A percentile compares a stretch with the other conserved stretches of the same genome.
Evolutionary conservation across 2,113 vertebrate species (phyloP).

Genomic region (Platycercus adscitus): DNA sequence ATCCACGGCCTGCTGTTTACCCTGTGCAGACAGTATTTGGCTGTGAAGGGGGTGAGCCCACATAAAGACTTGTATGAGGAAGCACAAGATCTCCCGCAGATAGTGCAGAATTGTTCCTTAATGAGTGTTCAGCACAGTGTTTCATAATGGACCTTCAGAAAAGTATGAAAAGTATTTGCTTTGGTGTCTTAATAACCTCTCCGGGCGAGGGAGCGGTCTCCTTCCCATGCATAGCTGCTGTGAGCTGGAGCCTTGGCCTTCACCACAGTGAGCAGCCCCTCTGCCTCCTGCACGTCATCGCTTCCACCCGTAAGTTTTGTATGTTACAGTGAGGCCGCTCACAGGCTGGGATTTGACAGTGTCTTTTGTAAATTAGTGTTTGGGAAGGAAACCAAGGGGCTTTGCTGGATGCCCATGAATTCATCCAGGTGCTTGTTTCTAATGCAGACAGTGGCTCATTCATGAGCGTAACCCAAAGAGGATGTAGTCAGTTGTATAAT

Average conservation of each 20-base stretch:
- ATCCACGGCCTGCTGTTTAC: neutral
- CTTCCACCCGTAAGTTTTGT: neutral
- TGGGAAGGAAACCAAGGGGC: slow-evolving; percentile 49
- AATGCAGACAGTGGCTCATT: slow-evolving; percentile 9
- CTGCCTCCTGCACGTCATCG: neutral
- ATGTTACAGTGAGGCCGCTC: neutral
- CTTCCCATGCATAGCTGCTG: accelerated
- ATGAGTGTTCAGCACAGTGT: neutral
- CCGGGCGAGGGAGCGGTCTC: neutral
- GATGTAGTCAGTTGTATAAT: slow-evolving; percentile 27
- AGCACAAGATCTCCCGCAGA: slow-evolving; percentile 13
- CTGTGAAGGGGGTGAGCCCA: neutral
- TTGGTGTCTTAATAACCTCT: neutral
- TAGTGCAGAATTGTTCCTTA: neutral
- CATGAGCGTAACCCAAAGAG: slow-evolving; percentile 9
- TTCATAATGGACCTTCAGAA: slow-evolving; percentile 4
- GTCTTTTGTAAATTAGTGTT: slow-evolving; percentile 7
- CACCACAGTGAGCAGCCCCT: neutral
- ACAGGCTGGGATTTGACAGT: neutral
- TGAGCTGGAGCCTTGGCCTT: accelerated
- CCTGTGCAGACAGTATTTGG: neutral
- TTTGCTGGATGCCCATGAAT: slow-evolving; percentile 71
- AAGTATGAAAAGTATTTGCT: neutral
- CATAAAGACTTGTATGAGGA: neutral
- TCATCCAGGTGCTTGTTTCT: slow-evolving; percentile 72